A percentile compares a stretch with the other conserved stretches of the same genome.
phyloP scores from a whole-genome alignment of 2,797 vertebrate genomes.

The Poeciliopsis infans region DNA sequence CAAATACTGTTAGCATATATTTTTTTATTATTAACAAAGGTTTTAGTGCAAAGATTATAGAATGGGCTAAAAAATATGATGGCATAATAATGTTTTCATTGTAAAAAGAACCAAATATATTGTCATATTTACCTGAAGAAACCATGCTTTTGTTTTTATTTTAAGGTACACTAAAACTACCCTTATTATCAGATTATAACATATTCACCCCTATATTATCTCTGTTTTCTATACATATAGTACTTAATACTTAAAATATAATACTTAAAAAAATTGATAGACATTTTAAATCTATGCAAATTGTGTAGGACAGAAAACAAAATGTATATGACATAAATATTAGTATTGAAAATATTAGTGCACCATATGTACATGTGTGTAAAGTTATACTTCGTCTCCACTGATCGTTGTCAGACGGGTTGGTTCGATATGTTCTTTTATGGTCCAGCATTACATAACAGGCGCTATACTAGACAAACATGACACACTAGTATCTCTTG shows the following conservation, averaged over 20 bases:
- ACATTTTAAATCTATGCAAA: neutral
- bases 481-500: neutral
- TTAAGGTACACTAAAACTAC: neutral
- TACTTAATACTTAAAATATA: too few relatives aligned
- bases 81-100: neutral
- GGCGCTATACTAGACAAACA: neutral
- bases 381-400: neutral
- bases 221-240: neutral
- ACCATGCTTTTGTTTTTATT: neutral
- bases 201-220: too few relatives aligned
- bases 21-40: neutral
- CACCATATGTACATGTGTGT: neutral
- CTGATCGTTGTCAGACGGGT: neutral
- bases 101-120: neutral
- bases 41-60: neutral
- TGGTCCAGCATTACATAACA: neutral
- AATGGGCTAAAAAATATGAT: neutral
- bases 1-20: slow-evolving; percentile 44
- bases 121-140: neutral
- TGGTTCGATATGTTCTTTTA: neutral
- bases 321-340: neutral
- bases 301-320: neutral
- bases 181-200: too few relatives aligned
- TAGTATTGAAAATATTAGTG: neutral
- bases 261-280: neutral